Evolutionary conservation across 2,888 invertebrate species (phyloP).

Genomic region (Drosophila lacicola): DNA sequence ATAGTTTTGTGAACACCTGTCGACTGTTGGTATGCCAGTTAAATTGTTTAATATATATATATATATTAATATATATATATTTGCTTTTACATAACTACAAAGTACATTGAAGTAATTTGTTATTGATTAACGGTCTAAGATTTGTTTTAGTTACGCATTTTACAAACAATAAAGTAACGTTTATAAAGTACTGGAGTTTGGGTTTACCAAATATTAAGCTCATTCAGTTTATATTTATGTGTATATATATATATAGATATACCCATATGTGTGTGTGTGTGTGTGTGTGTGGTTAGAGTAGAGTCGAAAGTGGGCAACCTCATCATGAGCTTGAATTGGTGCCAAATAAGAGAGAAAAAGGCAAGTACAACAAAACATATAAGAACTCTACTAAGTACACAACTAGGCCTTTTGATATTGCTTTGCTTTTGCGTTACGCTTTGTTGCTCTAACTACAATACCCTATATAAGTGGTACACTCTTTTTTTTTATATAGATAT

Average conservation of each 20-base stretch:
- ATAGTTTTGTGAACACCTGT: constrained; percentile 68
- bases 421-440: constrained; percentile 54
- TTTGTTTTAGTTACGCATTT: constrained; percentile 70
- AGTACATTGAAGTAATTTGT: constrained; percentile 39
- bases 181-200: constrained; percentile 65
- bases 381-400: constrained; percentile 67
- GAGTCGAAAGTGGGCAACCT: not conserved
- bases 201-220: constrained; percentile 69
- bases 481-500: constrained; percentile 31
- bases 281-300: constrained; percentile 25
- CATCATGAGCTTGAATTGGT: not conserved
- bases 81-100: constrained; percentile 46
- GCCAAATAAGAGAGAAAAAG: not conserved
- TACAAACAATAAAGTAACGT: constrained; percentile 68
- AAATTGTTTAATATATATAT: constrained; percentile 54
- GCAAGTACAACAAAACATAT: constrained; percentile 23
- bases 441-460: constrained; percentile 46
- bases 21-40: constrained; percentile 78
- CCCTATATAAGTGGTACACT: constrained; percentile 22
- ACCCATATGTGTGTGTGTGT: constrained; percentile 10
- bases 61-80: too few relatives aligned
- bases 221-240: constrained; percentile 66
- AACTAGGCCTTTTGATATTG: constrained; percentile 64
- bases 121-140: constrained; percentile 63
- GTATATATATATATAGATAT: constrained; percentile 28